Evolutionary conservation across 92 coral and sea anemone species (phyloP).

Genomic region (Umimayanthus chanpuru): DNA sequence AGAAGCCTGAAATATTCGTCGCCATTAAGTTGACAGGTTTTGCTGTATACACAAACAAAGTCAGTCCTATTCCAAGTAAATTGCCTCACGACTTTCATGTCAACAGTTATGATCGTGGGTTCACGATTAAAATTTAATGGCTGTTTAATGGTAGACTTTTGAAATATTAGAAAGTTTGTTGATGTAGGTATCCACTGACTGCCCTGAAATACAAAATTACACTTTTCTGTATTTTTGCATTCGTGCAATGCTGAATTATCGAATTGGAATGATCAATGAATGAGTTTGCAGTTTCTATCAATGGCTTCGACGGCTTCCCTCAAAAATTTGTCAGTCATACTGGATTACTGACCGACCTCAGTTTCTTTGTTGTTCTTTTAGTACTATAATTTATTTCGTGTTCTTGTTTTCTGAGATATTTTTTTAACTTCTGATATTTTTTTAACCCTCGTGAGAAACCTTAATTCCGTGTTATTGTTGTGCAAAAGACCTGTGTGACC

Average conservation of each 20-base stretch:
- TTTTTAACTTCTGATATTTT: background rate
- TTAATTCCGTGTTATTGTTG: background rate
- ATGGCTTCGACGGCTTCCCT: background rate
- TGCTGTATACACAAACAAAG: background rate
- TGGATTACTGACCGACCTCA: background rate
- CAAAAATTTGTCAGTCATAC: background rate
- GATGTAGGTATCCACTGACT: background rate
- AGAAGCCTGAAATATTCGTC: background rate
- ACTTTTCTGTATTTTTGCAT: background rate
- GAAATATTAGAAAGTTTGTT: background rate
- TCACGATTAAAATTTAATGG: conserved; percentile 65
- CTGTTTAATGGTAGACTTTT: conserved; percentile 36
- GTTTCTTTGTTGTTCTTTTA: background rate
- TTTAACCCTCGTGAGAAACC: background rate
- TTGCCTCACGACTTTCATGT: conserved; percentile 4
- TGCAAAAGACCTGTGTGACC: background rate
- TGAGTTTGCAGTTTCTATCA: background rate
- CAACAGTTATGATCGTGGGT: conserved; percentile 39
- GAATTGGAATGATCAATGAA: background rate
- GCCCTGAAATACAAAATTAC: background rate
- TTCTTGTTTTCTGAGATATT: background rate
- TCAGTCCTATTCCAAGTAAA: background rate
- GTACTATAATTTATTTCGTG: background rate
- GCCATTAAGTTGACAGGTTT: background rate
- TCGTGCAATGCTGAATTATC: background rate